These are phyloP conservation scores for Osmerus mordax DNA, from an alignment of 2,113 vertebrate genomes.

Conservation along the genomic window DNA sequence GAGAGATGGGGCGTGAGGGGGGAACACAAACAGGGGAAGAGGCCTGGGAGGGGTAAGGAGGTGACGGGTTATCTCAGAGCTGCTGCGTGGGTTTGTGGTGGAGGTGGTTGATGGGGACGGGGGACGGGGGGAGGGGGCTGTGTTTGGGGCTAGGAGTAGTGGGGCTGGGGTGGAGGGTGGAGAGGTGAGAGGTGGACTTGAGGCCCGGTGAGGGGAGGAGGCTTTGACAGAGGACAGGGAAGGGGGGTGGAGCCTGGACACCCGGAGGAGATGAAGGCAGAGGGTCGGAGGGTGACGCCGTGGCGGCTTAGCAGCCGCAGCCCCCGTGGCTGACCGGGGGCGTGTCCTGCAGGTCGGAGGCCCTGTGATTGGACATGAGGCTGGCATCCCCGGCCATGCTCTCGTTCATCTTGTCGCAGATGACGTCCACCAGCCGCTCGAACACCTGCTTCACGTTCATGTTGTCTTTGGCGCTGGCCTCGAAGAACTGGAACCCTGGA, in stretches of 20 bases:
- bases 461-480: slow-evolving; percentile 90
- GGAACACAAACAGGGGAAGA: neutral
- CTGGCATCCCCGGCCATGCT: slow-evolving; percentile 74
- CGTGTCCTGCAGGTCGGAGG: slow-evolving; percentile 64
- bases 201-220: neutral
- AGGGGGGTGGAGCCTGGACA: too few relatives aligned
- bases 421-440: slow-evolving; percentile 84
- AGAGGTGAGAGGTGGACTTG: neutral
- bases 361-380: slow-evolving; percentile 65
- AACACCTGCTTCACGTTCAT: slow-evolving; percentile 91
- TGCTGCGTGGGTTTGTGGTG: neutral
- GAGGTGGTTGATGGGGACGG: neutral
- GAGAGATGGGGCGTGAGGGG: slow-evolving; percentile 8
- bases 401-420: slow-evolving; percentile 92
- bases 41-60: too few relatives aligned
- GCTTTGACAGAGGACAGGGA: neutral
- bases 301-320: slow-evolving; percentile 74
- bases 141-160: neutral
- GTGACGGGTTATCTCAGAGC: too few relatives aligned
- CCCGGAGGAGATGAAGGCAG: neutral
- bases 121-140: neutral
- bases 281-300: neutral
- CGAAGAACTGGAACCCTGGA: slow-evolving; percentile 88
- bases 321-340: slow-evolving; percentile 63
- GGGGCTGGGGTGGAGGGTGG: neutral